These are phyloP conservation scores for Eupithecia insigniata DNA, from an alignment of 2,888 invertebrate species.

Conservation along the genomic window DNA sequence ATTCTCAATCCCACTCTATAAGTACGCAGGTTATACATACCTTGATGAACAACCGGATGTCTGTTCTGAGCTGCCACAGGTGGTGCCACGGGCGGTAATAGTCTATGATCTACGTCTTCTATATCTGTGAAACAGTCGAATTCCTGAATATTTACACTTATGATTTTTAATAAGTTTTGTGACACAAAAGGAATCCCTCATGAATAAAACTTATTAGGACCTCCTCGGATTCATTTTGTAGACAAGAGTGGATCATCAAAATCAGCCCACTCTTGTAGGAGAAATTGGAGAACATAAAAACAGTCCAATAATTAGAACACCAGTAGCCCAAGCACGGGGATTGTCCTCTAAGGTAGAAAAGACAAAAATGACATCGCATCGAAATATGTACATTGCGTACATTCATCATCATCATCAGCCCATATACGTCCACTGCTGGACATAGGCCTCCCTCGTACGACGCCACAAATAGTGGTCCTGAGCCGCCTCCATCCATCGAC, in stretches of 20 bases:
- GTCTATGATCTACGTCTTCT: constrained; percentile 76
- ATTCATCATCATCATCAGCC: too few species aligned
- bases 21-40: constrained; percentile 42
- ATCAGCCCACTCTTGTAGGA: not conserved
- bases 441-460: too few species aligned
- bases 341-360: too few species aligned
- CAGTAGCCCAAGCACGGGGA: too few species aligned
- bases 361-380: too few species aligned
- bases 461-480: too few species aligned
- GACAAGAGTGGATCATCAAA: too few species aligned
- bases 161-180: not conserved
- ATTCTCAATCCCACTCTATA: not conserved
- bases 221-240: not conserved
- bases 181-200: not conserved
- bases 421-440: too few species aligned
- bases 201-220: not conserved
- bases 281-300: not conserved
- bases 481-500: too few species aligned
- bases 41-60: constrained; percentile 59
- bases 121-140: constrained; percentile 54
- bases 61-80: constrained; percentile 43
- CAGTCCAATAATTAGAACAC: too few species aligned
- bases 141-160: not conserved
- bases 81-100: constrained; percentile 54
- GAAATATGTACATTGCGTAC: too few species aligned